Base-by-base conservation (phyloP, 2,113 vertebrate species). In the Cervus canadensis region DNA sequence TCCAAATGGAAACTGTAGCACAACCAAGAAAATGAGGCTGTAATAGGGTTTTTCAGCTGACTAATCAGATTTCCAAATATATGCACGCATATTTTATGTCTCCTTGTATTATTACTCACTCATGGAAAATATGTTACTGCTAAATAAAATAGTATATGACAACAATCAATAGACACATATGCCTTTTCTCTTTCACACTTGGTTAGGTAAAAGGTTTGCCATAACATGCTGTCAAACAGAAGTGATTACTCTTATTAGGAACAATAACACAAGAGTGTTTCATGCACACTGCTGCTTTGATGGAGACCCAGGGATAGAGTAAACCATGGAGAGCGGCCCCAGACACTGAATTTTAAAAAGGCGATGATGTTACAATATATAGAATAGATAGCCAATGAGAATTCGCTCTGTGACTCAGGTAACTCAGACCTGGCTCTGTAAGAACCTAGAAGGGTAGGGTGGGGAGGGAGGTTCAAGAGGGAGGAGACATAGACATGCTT, bases 41-140 rank as follows among this genome's bases (percentile, higher is more conserved):
- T 92, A 23, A 74, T 40, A 23, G n/a, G 62, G 30, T 33, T 57
- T 95, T 93, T 92, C 85, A 43, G 50, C 74, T 62, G 86, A 91
- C 84, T 94, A 91, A 94, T 91, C 85, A 82, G 76, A 50, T 97
- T 98, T 85, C 91, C 54, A 97, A 97, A 91, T 92, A 86, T 19
- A 84, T 10, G 78, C 40, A 4, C 4, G 78, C 40, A 88, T 97
- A 94, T 85, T 95, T 97, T 82, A 92, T 90, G 94, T 93, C 94
- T 95, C 76, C 54, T 93, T 13, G 33, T 91, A 93, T 98, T 91
- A 93, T 98, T 97, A 98, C 98, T 98, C 98, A 93, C 71, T 87
- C 56, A 43, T 33, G 50, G 96, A 59, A 86, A 89, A 81, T 28
- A 57, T 88, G 97, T 74, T 94, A 87, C 92, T 97, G 96, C 67